phyloP scores from a whole-genome alignment of 2,113 vertebrate genomes.

The Chaetops frenatus region DNA sequence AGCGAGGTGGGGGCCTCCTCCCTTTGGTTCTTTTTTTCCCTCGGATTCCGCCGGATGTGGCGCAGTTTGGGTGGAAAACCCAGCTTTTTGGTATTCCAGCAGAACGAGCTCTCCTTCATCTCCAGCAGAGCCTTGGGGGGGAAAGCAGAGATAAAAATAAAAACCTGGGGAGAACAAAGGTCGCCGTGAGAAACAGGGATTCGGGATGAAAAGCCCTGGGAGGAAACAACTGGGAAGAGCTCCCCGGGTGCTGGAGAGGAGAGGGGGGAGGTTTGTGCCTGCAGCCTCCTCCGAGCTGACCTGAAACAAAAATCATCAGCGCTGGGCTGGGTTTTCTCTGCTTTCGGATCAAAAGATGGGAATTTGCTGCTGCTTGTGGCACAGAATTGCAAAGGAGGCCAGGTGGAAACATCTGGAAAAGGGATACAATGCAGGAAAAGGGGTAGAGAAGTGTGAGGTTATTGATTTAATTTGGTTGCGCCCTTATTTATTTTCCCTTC shows the following conservation, averaged over 20 bases:
- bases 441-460: background rate
- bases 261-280: background rate
- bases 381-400: background rate
- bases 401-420: background rate
- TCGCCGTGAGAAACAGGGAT: background rate
- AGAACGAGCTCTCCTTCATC: background rate
- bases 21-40: background rate
- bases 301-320: background rate
- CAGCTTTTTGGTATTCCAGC: background rate
- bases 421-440: background rate
- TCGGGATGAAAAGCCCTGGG: background rate
- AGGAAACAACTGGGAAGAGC: background rate
- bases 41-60: accelerated
- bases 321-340: background rate
- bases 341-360: background rate
- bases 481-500: background rate
- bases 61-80: background rate
- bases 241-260: background rate
- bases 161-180: background rate
- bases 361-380: background rate
- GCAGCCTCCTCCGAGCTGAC: background rate
- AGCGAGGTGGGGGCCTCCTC: background rate
- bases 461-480: background rate
- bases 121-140: background rate
- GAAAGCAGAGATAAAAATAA: background rate